Base-by-base conservation (phyloP, 2,888 invertebrate genomes). In the Brenthis daphne region DNA sequence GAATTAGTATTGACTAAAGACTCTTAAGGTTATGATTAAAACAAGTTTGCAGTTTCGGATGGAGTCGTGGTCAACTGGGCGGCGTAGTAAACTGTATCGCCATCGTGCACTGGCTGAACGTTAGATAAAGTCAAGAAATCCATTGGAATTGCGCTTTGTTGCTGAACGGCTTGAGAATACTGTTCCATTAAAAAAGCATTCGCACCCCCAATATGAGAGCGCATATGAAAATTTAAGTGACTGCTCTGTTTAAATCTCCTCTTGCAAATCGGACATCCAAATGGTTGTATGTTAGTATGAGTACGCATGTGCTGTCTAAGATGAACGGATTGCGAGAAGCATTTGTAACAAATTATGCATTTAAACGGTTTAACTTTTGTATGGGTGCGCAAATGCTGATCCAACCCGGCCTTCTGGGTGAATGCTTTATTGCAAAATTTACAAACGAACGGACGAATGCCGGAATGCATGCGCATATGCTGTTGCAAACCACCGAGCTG, bases 231-330 rank as follows among this genome's bases (percentile, higher is more conserved):
- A 71, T 92, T 93, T 66, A 92, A 79, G 75, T 93, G 92, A 73
- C 92, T 91, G 69, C 90, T 90, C 77, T 93, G 93, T 66, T 93
- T 93, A 67, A 93, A 93, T 54, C 89, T 80, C 48, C 88, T 81
- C 1, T 85, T 84, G 67, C 93, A 93, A 0, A 88, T 77, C 0
- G 84, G 80, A 73, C 93, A 93, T 74, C 86, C 87, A 72, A 92
- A 93, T 0, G 93, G 93, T 72, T 92, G 92, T 58, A 92, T 91
- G 73, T 92, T 92, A 0, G 93, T 92, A 73, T 93, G 93, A 0
- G 92, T 92, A 0, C 93, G 81, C 93, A 93, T 93, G 76, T 93
- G 93, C 75, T 93, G 93, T 1, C 88, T 81, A 50, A 93, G 80
- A 70, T 93, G 93, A 1, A 93, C 92, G 0, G 92, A 92, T 68